Evolutionary conservation across 2,888 invertebrate genomes (phyloP), one percentile per base, ranked within the genome.

Genomic region (Lepidonotus clava): DNA sequence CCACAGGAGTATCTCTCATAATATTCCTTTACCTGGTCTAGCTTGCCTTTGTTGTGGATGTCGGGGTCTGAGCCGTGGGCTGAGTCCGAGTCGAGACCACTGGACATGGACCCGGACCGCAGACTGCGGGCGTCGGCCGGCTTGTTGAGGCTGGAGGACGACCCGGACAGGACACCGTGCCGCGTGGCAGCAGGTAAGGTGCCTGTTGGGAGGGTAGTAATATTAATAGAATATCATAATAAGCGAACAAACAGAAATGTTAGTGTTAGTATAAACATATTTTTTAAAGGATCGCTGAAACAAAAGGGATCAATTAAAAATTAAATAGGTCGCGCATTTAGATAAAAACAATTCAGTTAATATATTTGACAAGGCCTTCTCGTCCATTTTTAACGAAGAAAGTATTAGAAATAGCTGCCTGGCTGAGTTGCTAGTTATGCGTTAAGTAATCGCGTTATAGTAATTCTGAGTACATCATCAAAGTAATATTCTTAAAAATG

Each of bases 1-100:
- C 21, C 51, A 51, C 14, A 51, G 51, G 11, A 51, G 51, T 51
- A 18, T 14, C 51, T 14, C 21, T 51, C 51, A 14, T 21, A 51
- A 18, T 11, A 51, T 51, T 11, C 51, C 66, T 14, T n/a, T 88
- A 93, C 94, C 92, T 93, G 92, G 89, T 94, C 94, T 91, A 94
- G 93, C 76, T 93, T 90, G 76, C 90, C 92, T 87, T 93, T 91
- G 86, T 96, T 96, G 5, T 95, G 94, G n/a, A 95, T 92, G 88
- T 96, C 96, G 0, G 95, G 95, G 88, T 96, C 96, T 8, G 95
- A 95, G 1, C 95, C 95, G 87, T 91, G 91, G 24, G 88, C 88
- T 1, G 90, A 90, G 67, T 87, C 91, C 0, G 92, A 91, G 85
- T 93, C 93, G 34, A 93, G 89, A 6, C 80, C 80, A 88, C 92